Evolutionary conservation across 2,888 invertebrate genomes (phyloP), one percentile per base, ranked within the genome.

Genomic region (Eilema depressum): DNA sequence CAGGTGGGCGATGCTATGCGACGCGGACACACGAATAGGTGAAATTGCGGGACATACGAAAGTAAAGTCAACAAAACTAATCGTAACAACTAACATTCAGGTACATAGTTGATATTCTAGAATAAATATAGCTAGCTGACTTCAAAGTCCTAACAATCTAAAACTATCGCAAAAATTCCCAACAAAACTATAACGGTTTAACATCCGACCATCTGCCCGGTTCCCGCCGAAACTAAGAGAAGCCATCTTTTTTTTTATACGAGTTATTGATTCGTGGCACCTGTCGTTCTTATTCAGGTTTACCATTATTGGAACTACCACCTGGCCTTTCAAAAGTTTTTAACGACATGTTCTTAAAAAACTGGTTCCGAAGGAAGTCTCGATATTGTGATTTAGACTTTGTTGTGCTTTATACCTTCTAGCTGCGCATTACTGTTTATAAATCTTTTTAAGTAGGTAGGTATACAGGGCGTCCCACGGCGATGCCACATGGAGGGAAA

Each of bases 241-340:
- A 81, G 70, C 78, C 70, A 77, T 75, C 60, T 37, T 37, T 37
- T n/a, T 73, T 63, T 65, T 75, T 71, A 70, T 72, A 74, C 76
- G 69, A 76, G 70, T 77, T 80, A 82, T 83, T 73, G 83, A 83
- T 85, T 80, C 71, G 78, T 78, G 85, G 82, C 93, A 93, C 91
- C 93, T 93, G 92, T 88, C 90, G 86, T 85, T 86, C 25, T 86
- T 82, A 85, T 87, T 88, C 91, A 89, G 89, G 88, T 89, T 90
- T 88, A 79, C 14, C 41, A 41, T 37, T 12, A 37, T 81, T 85
- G 83, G 80, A 76, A 67, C 75, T 77, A 79, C 77, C 88, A 88
- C 85, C 88, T 88, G 89, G 84, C 83, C 59, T 67, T 63, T 82
- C 77, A 81, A 81, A 80, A 23, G 56, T 79, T 82, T 80, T 79